Percentiles rank a stretch among this genome's conserved stretches.
These are phyloP conservation scores for Rachycentron canadum DNA, from an alignment of 2,797 vertebrate species.

Conservation along the genomic window DNA sequence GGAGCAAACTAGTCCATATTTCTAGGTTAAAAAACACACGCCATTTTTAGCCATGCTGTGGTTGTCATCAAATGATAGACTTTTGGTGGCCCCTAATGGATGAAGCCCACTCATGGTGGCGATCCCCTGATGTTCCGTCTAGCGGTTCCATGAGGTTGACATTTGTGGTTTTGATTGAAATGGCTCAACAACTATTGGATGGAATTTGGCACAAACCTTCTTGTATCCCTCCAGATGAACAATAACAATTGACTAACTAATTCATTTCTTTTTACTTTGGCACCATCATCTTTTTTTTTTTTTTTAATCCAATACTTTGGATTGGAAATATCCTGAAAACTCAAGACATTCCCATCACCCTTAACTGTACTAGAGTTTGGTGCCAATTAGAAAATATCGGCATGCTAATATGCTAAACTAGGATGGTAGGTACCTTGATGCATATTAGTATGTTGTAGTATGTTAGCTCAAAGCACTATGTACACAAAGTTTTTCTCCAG, in stretches of 20 bases:
- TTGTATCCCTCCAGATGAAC: not conserved
- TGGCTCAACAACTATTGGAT: not conserved
- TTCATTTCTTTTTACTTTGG: not conserved
- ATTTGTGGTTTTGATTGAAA: not conserved
- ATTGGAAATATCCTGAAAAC: not conserved
- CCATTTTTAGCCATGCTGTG: not conserved
- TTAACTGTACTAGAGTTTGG: not conserved
- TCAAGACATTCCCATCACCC: not conserved
- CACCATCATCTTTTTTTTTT: too few species aligned
- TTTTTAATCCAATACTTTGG: too few species aligned
- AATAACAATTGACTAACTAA: not conserved
- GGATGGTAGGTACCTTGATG: not conserved
- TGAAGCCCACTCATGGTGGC: not conserved
- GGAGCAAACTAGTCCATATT: not conserved
- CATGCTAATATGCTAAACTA: not conserved
- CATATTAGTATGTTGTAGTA: not conserved
- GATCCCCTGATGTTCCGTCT: not conserved
- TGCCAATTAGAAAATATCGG: not conserved
- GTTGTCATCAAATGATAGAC: too few species aligned
- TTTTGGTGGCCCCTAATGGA: not conserved
- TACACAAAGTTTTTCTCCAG: too few species aligned
- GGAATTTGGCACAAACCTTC: not conserved
- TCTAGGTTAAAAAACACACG: not conserved
- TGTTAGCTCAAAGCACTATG: not conserved
- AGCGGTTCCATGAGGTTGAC: not conserved